Percentiles rank a stretch among this genome's conserved stretches.
These are phyloP conservation scores for Neodiprion lecontei DNA, from an alignment of 1,140 invertebrate genomes.

Conservation along the genomic window DNA sequence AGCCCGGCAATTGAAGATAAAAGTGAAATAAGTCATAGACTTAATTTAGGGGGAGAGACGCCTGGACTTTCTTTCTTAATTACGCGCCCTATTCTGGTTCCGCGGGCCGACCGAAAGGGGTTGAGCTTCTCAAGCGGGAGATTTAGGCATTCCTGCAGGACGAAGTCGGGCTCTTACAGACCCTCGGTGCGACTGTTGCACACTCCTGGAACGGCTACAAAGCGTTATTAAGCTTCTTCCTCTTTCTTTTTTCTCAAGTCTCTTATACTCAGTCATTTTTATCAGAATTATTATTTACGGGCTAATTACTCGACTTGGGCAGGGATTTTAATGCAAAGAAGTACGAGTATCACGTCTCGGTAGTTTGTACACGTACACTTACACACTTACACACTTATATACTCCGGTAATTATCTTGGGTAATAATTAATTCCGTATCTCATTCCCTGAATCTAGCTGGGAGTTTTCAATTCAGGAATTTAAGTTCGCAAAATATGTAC, in stretches of 20 bases:
- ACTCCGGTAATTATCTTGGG: too few relatives aligned
- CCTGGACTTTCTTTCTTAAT: slow-evolving; percentile 52
- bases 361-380: not conserved
- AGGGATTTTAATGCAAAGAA: too few relatives aligned
- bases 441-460: too few relatives aligned
- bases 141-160: slow-evolving; percentile 44
- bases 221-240: too few relatives aligned
- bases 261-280: slow-evolving; percentile 53
- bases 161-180: not conserved
- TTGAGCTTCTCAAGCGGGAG: slow-evolving; percentile 35
- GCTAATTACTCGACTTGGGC: slow-evolving; percentile 46
- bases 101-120: slow-evolving; percentile 38
- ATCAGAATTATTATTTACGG: slow-evolving; percentile 60
- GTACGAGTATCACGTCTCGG: too few relatives aligned
- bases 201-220: not conserved
- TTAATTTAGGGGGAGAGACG: slow-evolving; percentile 53
- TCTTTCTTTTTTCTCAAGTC: too few relatives aligned
- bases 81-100: slow-evolving; percentile 37
- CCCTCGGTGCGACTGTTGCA: not conserved
- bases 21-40: slow-evolving; percentile 62
- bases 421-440: too few relatives aligned
- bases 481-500: too few relatives aligned
- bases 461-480: too few relatives aligned
- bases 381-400: not conserved
- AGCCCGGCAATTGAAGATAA: slow-evolving; percentile 61